Evolutionary conservation across 2,113 vertebrate genomes (phyloP).

Genomic region (Festucalex cinctus): DNA sequence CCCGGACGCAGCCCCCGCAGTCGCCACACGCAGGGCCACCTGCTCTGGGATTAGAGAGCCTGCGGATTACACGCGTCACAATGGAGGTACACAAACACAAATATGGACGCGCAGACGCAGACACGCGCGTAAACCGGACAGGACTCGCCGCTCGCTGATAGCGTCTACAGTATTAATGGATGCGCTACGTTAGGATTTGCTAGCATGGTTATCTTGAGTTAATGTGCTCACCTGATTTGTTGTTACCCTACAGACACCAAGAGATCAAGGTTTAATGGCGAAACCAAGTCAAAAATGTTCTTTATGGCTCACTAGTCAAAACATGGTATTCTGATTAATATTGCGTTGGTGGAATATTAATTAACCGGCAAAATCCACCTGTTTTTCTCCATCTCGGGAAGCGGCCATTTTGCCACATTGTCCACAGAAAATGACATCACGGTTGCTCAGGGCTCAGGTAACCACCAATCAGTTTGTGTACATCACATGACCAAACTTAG

Average conservation of each 20-base stretch:
- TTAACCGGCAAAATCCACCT: too few species aligned
- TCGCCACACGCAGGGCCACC: conserved; percentile 72
- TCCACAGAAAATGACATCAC: too few species aligned
- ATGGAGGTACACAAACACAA: conserved; percentile 69
- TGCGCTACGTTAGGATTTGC: not conserved
- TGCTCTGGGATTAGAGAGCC: conserved; percentile 74
- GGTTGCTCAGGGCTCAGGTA: too few species aligned
- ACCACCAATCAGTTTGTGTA: too few species aligned
- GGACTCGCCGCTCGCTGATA: conserved; percentile 32
- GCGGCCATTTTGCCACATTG: too few species aligned
- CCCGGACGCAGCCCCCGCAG: conserved; percentile 50
- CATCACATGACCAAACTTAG: too few species aligned
- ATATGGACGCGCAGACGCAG: conserved; percentile 54
- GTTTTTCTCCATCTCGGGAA: too few species aligned
- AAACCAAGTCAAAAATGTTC: too few species aligned
- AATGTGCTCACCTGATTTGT: not conserved
- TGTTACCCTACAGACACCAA: conserved; percentile 17
- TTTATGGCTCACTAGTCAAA: too few species aligned
- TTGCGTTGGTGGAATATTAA: too few species aligned
- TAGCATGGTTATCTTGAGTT: not conserved
- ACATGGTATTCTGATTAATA: too few species aligned
- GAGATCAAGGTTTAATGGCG: too few species aligned
- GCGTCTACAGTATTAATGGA: conserved; percentile 43
- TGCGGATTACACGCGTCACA: conserved; percentile 74
- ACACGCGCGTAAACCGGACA: conserved; percentile 14